These are phyloP conservation scores for Nasonia oneida DNA, from an alignment of 2,888 invertebrate species.

Conservation along the genomic window DNA sequence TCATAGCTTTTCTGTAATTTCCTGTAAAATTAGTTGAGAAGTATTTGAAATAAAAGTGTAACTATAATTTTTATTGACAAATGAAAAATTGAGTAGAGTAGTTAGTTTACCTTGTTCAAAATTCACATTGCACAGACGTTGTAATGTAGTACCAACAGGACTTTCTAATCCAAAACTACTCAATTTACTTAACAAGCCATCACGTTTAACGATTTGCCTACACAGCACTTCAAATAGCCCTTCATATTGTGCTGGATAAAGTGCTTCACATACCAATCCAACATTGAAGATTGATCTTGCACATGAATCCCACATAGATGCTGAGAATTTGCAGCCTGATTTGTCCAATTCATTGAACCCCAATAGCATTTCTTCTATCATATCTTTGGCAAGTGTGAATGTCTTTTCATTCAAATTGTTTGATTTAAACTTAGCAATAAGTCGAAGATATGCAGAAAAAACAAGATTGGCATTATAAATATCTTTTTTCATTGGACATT, in stretches of 20 bases:
- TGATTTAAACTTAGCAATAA: constrained; percentile 63
- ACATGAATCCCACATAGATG: constrained; percentile 67
- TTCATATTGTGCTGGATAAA: constrained; percentile 65
- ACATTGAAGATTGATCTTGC: constrained; percentile 70
- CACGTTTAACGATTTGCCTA: constrained; percentile 65
- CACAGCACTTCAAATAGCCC: constrained; percentile 67
- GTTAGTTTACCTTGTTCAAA: constrained; percentile 57
- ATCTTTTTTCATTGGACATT: constrained; percentile 66
- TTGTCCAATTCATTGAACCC: constrained; percentile 65
- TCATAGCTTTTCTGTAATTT: constrained; percentile 71
- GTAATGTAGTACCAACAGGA: constrained; percentile 64
- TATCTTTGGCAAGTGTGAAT: constrained; percentile 49
- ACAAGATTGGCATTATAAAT: constrained; percentile 61
- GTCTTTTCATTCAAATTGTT: constrained; percentile 61
- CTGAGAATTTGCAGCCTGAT: constrained; percentile 68
- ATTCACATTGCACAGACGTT: constrained; percentile 58
- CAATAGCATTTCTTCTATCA: constrained; percentile 64
- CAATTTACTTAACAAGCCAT: constrained; percentile 64
- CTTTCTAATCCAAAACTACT: constrained; percentile 63
- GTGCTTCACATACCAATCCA: constrained; percentile 64
- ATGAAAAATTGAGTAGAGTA: not conserved
- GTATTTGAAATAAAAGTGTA: constrained; percentile 1
- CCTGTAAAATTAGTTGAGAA: constrained; percentile 50
- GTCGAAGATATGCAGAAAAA: constrained; percentile 53
- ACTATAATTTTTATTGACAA: constrained; percentile 11